Conservation (phyloP, 2,113 vertebrate genomes). For the Herpetotheres cachinnans region DNA sequence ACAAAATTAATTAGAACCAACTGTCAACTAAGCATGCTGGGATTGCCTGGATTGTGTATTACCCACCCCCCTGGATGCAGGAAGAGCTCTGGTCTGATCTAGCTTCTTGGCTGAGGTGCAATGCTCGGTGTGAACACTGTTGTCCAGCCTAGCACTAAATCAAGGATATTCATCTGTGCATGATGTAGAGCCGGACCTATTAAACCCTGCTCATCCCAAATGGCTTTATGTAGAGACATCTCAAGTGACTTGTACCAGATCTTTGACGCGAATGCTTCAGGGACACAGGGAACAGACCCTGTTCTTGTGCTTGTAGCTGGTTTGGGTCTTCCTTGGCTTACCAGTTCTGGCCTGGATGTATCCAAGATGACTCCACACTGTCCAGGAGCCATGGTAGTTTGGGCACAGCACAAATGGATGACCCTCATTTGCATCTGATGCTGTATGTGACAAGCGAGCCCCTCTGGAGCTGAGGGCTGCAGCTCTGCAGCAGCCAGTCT, state of each 20-base stretch:
- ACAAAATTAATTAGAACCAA: slow-evolving; percentile 55
- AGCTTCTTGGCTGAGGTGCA: background rate
- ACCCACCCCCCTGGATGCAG: background rate
- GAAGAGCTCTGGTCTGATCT: background rate
- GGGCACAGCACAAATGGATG: background rate
- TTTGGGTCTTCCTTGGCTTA: background rate
- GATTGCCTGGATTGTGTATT: background rate
- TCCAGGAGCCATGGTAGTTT: background rate
- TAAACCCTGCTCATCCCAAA: background rate
- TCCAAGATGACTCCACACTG: background rate
- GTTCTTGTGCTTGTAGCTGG: background rate
- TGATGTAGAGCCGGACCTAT: background rate
- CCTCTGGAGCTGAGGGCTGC: background rate
- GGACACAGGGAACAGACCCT: background rate
- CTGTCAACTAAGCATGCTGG: background rate
- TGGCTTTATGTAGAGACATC: background rate
- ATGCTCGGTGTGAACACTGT: background rate
- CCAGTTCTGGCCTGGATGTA: background rate
- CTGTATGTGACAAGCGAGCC: background rate
- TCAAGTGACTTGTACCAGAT: background rate
- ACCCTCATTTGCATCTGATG: background rate
- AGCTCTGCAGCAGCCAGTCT: background rate
- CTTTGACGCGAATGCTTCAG: background rate
- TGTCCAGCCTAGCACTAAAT: background rate
- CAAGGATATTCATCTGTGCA: background rate